These are phyloP conservation scores for Pantelozetes paolii DNA, from an alignment of 2,888 invertebrate species.

Conservation along the genomic window DNA sequence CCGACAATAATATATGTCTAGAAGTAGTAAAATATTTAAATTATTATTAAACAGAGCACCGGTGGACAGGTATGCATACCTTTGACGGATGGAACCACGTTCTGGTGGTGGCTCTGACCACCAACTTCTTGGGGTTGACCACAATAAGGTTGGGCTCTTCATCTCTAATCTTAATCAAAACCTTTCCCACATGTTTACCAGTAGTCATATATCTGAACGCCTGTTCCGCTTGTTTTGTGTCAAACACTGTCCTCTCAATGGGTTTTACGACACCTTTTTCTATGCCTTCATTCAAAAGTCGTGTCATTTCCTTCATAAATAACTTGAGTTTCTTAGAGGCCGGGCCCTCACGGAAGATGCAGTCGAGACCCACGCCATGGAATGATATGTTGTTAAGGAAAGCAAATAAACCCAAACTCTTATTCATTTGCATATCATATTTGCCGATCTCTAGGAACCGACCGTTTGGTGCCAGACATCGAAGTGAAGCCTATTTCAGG, in stretches of 20 bases:
- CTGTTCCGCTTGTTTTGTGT: conserved; percentile 79
- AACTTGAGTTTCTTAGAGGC: conserved; percentile 52
- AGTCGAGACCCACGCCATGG: conserved; percentile 93
- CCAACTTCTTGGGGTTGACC: conserved; percentile 41
- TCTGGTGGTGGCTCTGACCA: conserved; percentile 49
- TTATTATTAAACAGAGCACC: neutral
- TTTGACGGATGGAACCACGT: conserved; percentile 70
- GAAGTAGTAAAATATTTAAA: conserved; percentile 52
- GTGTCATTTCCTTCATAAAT: conserved; percentile 67
- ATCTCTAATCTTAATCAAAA: conserved; percentile 65
- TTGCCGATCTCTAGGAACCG: conserved; percentile 97
- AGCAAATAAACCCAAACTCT: conserved; percentile 73
- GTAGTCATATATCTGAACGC: conserved; percentile 94
- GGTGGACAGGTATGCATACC: conserved; percentile 58
- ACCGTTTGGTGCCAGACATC: conserved; percentile 85
- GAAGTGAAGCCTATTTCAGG: conserved; percentile 56
- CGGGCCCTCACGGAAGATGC: conserved; percentile 76
- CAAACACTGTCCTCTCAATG: conserved; percentile 76
- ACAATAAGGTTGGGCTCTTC: conserved; percentile 49
- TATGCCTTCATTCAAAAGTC: conserved; percentile 79
- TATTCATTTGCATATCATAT: conserved; percentile 87
- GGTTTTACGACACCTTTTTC: conserved; percentile 82
- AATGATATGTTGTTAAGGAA: conserved; percentile 93
- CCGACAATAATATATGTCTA: conserved; percentile 59
- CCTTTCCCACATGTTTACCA: conserved; percentile 96